Evolutionary conservation across 2,113 vertebrate species (phyloP), one percentile per base, ranked within the genome.

Genomic region (Neofelis nebulosa): DNA sequence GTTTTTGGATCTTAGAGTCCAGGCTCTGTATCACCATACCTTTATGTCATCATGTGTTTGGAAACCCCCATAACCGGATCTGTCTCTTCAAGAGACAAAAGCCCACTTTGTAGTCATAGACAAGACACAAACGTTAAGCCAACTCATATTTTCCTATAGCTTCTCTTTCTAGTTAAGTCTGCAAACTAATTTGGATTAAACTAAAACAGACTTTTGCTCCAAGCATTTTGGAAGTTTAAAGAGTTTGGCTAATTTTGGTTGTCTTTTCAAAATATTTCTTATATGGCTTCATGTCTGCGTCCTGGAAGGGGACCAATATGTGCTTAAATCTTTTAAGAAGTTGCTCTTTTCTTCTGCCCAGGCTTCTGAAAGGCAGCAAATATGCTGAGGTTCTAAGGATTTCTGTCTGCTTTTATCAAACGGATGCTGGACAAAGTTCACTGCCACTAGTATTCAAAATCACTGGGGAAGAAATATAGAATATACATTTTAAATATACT

Each of bases 191-290:
- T 98, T 98, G 98, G 98, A 97, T 98, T 98, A 97, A 98, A 98
- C 97, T 98, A 98, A 98, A 98, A 98, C 97, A 98, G 97, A 98
- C 97, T 98, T 98, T 98, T 98, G 97, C 96, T 98, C 97, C 97
- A 98, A 98, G 97, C 96, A 97, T 97, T 98, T 98, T 98, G 97
- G 97, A 97, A 98, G 97, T 98, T 98, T 98, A 98, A 97, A 98
- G 97, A 98, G 97, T 97, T 98, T 98, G 97, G 97, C 97, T 98
- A 98, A 98, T 98, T 98, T 98, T 97, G 97, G 97, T 98, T 97
- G 97, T 97, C 97, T 98, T 98, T 98, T 98, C 97, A 98, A 98
- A 98, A 97, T 98, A 98, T 98, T 98, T 98, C 94, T 97, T 98
- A 96, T 98, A 97, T 98, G 97, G 97, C 95, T 98, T 98, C 98